Base-by-base conservation (phyloP, 1,140 invertebrate species). In the Drosophila aff. region DNA sequence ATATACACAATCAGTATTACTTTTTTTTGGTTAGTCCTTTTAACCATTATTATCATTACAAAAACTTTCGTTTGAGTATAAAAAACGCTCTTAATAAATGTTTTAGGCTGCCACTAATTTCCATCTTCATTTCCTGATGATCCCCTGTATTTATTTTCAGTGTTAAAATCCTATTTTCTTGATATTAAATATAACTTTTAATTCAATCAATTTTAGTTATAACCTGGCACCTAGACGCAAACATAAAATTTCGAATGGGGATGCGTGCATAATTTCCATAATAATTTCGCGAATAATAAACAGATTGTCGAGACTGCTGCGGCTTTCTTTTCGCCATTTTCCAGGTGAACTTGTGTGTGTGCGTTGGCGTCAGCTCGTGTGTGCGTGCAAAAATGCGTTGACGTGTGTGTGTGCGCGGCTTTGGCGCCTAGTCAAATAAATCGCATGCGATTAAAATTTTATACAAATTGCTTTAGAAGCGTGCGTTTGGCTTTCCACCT, bases 401-500 rank as follows among this genome's bases (percentile, higher is more conserved):
- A 16, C 43, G 21, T 15, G 44, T 58, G 33, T 59, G n/a, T 10
- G 43, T 57, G 31, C 46, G 65, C 49, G 46, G 55, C 66, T 68
- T 65, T 76, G 76, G 76, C 67, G 82, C 72, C 79, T 86, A 77
- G 73, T 77, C 78, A 74, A 87, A 87, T 81, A 81, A 87, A 84
- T 87, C 77, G 84, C 83, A 87, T 83, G 83, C 77, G 84, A 87
- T 87, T 87, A 89, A 69, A 89, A 77, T 68, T 89, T 67, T 77
- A 80, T 83, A 74, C 71, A 77, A 79, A 80, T 87, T 67, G 72
- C 57, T 60, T 68, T 18, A 49, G 64, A 52, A 47, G 67, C 66
- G 65, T 83, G 64, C 68, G 59, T 71, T 83, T 65, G 49, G 63
- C 49, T 66, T 74, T 66, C 44, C 62, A 75, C 44, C 74, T 62